A percentile compares a stretch with the other conserved stretches of the same genome.
phyloP scores from a whole-genome alignment of 2,797 vertebrate species.

The Spinibarbus caldwelli region DNA sequence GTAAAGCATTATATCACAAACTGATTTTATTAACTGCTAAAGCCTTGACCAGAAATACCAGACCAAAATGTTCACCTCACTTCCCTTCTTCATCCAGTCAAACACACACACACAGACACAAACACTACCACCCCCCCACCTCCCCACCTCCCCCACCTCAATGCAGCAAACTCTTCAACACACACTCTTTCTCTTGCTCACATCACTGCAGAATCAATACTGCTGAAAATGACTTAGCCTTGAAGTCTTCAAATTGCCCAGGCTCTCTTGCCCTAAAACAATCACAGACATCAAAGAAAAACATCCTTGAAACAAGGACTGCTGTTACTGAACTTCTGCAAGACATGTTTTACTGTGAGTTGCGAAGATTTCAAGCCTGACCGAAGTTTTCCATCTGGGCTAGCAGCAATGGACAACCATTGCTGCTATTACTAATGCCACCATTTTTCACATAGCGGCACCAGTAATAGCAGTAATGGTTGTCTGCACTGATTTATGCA shows the following conservation, averaged over 20 bases:
- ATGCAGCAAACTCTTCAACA: not conserved
- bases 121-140: not conserved
- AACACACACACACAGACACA: not conserved
- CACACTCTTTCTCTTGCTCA: conserved; percentile 19
- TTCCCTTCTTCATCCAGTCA: conserved; percentile 7
- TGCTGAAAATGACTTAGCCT: conserved; percentile 37
- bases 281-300: conserved; percentile 40
- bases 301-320: conserved; percentile 31
- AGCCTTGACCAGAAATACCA: conserved; percentile 20
- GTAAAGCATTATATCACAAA: conserved; percentile 24
- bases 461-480: not conserved
- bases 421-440: not conserved
- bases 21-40: conserved; percentile 30
- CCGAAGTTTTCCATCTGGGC: conserved; percentile 6
- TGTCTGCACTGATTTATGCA: not conserved
- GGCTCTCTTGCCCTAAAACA: conserved; percentile 22
- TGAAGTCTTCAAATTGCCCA: conserved; percentile 31
- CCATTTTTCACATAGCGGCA: not conserved
- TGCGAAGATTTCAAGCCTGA: conserved; percentile 13
- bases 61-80: not conserved
- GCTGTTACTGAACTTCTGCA: conserved; percentile 29
- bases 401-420: not conserved
- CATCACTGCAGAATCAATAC: conserved; percentile 33
- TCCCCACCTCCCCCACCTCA: too few species aligned
- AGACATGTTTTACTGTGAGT: conserved; percentile 2